phyloP scores from a whole-genome alignment of 2,113 vertebrate genomes.

The Zosterops pallidus region DNA sequence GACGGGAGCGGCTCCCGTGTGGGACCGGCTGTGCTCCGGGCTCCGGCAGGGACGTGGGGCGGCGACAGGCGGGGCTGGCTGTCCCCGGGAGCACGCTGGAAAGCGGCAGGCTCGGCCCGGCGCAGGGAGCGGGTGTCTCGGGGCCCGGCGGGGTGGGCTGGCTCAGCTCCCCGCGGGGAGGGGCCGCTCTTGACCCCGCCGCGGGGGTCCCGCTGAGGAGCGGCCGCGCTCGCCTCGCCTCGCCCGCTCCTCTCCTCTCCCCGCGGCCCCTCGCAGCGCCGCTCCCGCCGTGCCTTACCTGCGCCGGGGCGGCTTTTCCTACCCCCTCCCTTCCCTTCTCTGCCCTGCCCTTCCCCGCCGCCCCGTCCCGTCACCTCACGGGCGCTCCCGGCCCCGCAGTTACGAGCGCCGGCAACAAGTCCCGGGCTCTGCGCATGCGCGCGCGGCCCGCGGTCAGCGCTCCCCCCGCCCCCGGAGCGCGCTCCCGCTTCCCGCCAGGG shows the following conservation, averaged over 20 bases:
- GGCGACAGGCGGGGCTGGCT: not conserved
- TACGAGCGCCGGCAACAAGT: not conserved
- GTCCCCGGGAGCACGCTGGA: not conserved
- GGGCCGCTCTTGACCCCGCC: not conserved
- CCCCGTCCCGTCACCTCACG: not conserved
- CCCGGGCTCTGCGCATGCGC: not conserved
- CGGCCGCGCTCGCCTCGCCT: not conserved
- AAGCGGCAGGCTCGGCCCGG: fast-evolving
- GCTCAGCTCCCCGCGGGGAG: not conserved
- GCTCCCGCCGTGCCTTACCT: not conserved
- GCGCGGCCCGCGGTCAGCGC: fast-evolving
- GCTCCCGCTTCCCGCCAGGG: not conserved
- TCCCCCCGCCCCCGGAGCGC: not conserved
- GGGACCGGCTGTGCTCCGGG: not conserved
- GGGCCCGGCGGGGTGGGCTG: not conserved
- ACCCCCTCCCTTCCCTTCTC: not conserved
- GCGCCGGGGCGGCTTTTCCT: not conserved
- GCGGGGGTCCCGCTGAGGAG: not conserved
- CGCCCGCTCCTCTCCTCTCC: not conserved
- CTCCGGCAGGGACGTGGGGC: not conserved
- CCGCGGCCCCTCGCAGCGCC: not conserved
- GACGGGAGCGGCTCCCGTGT: fast-evolving
- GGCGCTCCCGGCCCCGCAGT: not conserved
- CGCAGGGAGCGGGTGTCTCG: not conserved
- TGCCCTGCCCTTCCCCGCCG: not conserved